These are phyloP conservation scores for Dione vanillae DNA, from an alignment of 2,888 invertebrate species.

Conservation along the genomic window DNA sequence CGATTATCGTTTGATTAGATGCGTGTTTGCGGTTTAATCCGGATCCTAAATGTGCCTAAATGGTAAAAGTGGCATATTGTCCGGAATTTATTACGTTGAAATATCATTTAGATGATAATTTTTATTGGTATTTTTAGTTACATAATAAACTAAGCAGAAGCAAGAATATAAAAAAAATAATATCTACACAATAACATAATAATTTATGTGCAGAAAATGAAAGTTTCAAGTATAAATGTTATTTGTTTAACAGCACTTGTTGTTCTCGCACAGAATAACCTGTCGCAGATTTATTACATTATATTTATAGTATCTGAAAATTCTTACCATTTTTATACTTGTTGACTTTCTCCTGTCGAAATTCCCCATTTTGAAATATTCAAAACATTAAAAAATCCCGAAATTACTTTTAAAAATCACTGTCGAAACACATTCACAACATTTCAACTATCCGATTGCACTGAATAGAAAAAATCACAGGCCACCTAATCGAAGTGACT, in stretches of 20 bases:
- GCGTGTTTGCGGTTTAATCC: constrained; percentile 70
- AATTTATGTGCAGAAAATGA: constrained; percentile 11
- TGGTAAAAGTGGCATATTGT: constrained; percentile 49
- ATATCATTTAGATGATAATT: constrained; percentile 11
- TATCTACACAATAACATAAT: too few relatives aligned
- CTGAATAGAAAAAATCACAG: constrained; percentile 50
- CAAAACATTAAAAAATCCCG: constrained; percentile 54
- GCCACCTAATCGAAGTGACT: constrained; percentile 60
- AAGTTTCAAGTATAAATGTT: constrained; percentile 28
- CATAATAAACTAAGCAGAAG: neutral
- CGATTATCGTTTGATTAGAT: constrained; percentile 59
- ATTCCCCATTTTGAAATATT: constrained; percentile 66
- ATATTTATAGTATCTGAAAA: constrained; percentile 34
- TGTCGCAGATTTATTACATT: constrained; percentile 6
- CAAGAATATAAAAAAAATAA: too few relatives aligned
- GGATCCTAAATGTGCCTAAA: constrained; percentile 52
- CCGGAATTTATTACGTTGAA: constrained; percentile 25
- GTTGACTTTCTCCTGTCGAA: constrained; percentile 68
- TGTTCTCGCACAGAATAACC: constrained; percentile 14
- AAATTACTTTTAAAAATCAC: constrained; percentile 63
- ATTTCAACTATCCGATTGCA: constrained; percentile 50
- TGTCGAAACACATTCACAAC: constrained; percentile 76
- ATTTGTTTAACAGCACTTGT: constrained; percentile 19
- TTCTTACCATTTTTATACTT: constrained; percentile 74
- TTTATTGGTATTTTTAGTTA: neutral